Base-by-base conservation (phyloP, 2,113 vertebrate species). In the Ageneiosus marmoratus region DNA sequence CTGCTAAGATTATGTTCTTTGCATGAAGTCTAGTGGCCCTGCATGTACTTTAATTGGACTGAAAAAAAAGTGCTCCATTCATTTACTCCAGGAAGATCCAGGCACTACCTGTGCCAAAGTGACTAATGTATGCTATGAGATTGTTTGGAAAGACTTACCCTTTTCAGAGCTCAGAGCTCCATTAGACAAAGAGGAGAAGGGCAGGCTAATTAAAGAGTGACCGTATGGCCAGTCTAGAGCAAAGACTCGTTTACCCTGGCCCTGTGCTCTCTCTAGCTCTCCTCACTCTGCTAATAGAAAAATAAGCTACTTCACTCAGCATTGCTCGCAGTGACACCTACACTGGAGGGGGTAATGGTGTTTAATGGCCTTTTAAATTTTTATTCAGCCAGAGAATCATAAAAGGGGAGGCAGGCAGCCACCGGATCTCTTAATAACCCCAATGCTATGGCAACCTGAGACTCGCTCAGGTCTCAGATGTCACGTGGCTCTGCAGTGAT, bases 331-430 rank as follows among this genome's bases (percentile, higher is more conserved):
- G 91, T 95, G 95, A 95, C 95, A 96, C 94, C 92, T 92, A 93
- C 93, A 90, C 92, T 94, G 94, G 94, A 93, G 94, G 94, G 95
- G 93, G 94, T 93, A 88, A 95, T 95, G 93, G 92, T 93, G 92
- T 94, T 95, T 96, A 97, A 97, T 96, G 95, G 96, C 95, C 96
- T 97, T 96, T 97, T 95, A 95, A 96, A 97, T 96, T 95, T 91
- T 94, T 94, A 95, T 96, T 96, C 94, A 93, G 94, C 94, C 91
- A 95, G 93, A 95, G 93, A 95, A 84, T 93, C 93, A 94, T 95
- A 94, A 94, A 95, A 94, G 92, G 92, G 93, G 92, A 95, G 93
- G 94, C 94, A 94, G 93, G 94, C 94, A 96, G 93, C 93, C 93
- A 94, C 92, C 94, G 94, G 93, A 95, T 94, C 95, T 94, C 95